phyloP scores from a whole-genome alignment of 2,888 invertebrate genomes.

The Orthosia gracilis region DNA sequence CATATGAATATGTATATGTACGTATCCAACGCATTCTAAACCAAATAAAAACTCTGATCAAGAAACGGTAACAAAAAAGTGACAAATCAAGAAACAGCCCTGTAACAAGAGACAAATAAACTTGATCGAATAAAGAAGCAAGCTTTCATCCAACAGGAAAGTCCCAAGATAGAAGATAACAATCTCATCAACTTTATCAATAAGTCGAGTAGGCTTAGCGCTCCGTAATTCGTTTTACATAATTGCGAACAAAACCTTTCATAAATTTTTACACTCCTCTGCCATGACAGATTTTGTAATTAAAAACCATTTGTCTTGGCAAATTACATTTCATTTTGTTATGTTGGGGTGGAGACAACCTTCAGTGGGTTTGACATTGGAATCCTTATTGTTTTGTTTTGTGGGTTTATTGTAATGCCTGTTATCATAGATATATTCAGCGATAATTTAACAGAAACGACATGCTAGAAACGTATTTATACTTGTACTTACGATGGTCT shows the following conservation, averaged over 20 bases:
- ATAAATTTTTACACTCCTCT: conserved; percentile 61
- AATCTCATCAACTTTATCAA: conserved; percentile 51
- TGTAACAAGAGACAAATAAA: conserved; percentile 3
- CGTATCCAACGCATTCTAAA: background rate
- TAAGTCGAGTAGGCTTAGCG: conserved; percentile 44
- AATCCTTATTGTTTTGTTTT: conserved; percentile 29
- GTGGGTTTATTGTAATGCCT: background rate
- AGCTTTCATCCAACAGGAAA: conserved; percentile 10
- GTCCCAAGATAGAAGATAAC: conserved; percentile 18
- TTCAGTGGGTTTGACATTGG: conserved; percentile 34
- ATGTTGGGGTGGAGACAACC: conserved; percentile 30
- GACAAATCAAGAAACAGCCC: background rate
- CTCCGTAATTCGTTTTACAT: conserved; percentile 65
- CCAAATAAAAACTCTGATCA: background rate
- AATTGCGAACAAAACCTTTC: conserved; percentile 68
- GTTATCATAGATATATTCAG: background rate
- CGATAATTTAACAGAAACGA: background rate
- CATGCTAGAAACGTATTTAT: background rate
- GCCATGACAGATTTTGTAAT: conserved; percentile 69
- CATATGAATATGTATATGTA: no score
- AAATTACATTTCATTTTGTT: conserved; percentile 61
- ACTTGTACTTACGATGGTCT: background rate
- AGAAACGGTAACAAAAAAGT: background rate
- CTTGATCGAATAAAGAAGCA: conserved; percentile 18
- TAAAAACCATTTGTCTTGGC: conserved; percentile 66